Conservation (phyloP, 1,140 invertebrate genomes). For the Dendroctonus ponderosae region DNA sequence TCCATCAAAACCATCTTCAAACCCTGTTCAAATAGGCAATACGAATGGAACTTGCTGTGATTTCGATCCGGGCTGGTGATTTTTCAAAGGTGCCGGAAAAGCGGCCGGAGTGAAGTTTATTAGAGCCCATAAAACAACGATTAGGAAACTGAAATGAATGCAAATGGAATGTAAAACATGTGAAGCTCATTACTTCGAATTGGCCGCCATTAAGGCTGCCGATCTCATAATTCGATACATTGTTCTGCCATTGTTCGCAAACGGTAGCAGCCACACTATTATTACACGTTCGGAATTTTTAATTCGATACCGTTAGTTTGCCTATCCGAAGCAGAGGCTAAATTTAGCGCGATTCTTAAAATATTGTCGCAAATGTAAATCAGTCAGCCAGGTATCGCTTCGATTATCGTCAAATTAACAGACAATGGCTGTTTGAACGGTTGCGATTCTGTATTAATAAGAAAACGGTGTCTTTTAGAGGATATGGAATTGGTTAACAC, state of each 20-base stretch:
- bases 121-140: constrained; percentile 36
- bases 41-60: neutral
- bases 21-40: neutral
- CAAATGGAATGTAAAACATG: constrained; percentile 41
- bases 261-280: constrained; percentile 11
- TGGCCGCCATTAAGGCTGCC: constrained; percentile 28
- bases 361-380: neutral
- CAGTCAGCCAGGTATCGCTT: no score
- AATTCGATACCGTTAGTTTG: constrained; percentile 27
- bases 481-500: no score
- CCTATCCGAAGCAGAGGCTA: constrained; percentile 2
- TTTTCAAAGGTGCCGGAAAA: constrained; percentile 29
- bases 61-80: constrained; percentile 35
- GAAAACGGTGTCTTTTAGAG: no score
- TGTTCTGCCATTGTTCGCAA: constrained; percentile 30
- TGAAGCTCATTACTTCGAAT: constrained; percentile 38
- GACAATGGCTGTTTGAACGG: no score
- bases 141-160: constrained; percentile 41
- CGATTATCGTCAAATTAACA: no score
- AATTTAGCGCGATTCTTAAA: constrained; percentile 25
- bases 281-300: constrained; percentile 30
- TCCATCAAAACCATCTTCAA: neutral
- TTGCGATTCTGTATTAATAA: no score
- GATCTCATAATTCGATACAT: constrained; percentile 38
- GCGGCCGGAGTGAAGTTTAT: constrained; percentile 35